Conservation (phyloP, 2,888 invertebrate species). For the Idaea biselata region DNA sequence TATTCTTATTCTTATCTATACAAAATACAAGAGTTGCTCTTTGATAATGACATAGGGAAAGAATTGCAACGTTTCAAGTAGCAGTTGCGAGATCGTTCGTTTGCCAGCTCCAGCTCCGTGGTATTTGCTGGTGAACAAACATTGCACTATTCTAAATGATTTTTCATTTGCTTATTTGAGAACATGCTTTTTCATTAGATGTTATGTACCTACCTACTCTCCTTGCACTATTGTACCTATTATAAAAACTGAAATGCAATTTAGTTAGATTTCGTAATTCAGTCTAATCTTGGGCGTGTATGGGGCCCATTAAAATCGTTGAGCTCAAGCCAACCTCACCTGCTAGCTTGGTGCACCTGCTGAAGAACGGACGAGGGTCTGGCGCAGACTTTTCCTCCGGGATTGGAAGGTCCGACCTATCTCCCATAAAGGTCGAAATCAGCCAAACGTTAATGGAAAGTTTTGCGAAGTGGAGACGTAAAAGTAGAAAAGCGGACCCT, state of each 20-base stretch:
- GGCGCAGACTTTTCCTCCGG: no score
- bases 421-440: no score
- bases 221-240: background rate
- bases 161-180: background rate
- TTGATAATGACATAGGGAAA: conserved; percentile 32
- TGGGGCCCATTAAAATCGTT: no score
- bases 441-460: no score
- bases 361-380: no score
- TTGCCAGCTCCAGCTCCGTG: conserved; percentile 12
- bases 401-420: no score
- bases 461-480: no score
- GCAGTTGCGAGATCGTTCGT: conserved; percentile 29
- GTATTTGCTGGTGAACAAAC: conserved; percentile 21
- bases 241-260: background rate
- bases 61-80: conserved; percentile 36
- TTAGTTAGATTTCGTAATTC: no score
- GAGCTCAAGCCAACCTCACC: no score
- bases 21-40: conserved; percentile 15
- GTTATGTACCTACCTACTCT: background rate
- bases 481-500: no score
- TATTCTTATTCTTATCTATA: background rate
- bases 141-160: conserved; percentile 21
- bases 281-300: no score
- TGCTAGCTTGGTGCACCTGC: no score
- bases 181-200: background rate